phyloP scores from a whole-genome alignment of 2,113 vertebrate species.

The Lagopus muta region DNA sequence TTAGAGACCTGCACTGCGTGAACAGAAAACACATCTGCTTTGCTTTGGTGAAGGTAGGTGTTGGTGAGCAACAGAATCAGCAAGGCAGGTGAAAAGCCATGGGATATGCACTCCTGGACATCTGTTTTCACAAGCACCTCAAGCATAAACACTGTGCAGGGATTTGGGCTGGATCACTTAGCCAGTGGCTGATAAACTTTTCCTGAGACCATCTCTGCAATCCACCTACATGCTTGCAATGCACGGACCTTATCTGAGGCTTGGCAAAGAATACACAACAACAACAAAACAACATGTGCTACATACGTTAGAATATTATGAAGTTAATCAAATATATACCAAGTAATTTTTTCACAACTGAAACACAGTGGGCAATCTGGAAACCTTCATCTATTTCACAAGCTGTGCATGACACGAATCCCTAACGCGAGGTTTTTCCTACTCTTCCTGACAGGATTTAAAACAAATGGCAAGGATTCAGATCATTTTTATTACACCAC shows the following conservation, averaged over 20 bases:
- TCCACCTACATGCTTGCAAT: background rate
- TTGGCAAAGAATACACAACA: background rate
- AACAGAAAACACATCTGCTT: background rate
- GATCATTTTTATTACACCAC: background rate
- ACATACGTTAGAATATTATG: background rate
- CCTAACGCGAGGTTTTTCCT: background rate
- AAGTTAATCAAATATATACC: background rate
- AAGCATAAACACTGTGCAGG: background rate
- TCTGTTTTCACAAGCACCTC: background rate
- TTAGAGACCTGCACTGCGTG: background rate
- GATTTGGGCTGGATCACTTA: background rate
- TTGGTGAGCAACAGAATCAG: background rate
- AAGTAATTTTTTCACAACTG: background rate
- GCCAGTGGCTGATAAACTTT: background rate
- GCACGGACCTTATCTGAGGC: background rate
- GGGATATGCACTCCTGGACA: background rate
- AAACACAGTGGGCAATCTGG: background rate
- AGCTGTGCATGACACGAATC: background rate
- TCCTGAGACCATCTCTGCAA: background rate
- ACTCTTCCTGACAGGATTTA: background rate
- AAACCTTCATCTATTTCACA: background rate
- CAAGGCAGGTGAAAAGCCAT: background rate
- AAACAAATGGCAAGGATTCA: fast-evolving
- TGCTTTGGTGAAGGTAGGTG: background rate
- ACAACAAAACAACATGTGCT: background rate